phyloP scores from a whole-genome alignment of 1,140 invertebrate species.

The Berghia stephanieae region DNA sequence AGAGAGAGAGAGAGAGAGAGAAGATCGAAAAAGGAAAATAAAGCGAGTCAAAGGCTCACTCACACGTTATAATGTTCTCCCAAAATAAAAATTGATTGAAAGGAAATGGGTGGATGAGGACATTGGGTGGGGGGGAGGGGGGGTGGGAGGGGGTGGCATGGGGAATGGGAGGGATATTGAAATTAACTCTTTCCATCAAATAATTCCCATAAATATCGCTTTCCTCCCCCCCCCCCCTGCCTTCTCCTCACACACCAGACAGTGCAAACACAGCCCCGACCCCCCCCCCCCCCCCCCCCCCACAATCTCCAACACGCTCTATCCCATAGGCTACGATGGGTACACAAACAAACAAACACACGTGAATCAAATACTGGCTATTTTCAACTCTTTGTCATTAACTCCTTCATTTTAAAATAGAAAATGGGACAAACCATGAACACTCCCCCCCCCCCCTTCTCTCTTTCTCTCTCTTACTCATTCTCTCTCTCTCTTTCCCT shows the following conservation, averaged over 20 bases:
- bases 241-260: neutral
- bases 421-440: too few relatives aligned
- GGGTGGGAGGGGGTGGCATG: neutral
- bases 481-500: slow-evolving; percentile 7
- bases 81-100: neutral
- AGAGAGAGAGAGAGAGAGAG: slow-evolving; percentile 19
- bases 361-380: too few relatives aligned
- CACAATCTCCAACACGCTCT: neutral
- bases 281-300: slow-evolving; percentile 3
- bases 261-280: neutral
- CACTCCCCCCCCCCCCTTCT: neutral
- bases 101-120: neutral
- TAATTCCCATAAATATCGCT: neutral
- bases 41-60: slow-evolving; percentile 13
- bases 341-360: too few relatives aligned
- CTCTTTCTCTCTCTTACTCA: slow-evolving; percentile 4
- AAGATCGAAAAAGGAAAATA: neutral
- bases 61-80: neutral
- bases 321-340: too few relatives aligned
- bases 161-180: neutral
- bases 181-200: neutral
- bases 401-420: too few relatives aligned
- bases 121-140: neutral
- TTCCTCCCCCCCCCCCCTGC: neutral
- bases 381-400: too few relatives aligned